Conservation (phyloP, 2,888 invertebrate species). For the Chirona hameri region DNA sequence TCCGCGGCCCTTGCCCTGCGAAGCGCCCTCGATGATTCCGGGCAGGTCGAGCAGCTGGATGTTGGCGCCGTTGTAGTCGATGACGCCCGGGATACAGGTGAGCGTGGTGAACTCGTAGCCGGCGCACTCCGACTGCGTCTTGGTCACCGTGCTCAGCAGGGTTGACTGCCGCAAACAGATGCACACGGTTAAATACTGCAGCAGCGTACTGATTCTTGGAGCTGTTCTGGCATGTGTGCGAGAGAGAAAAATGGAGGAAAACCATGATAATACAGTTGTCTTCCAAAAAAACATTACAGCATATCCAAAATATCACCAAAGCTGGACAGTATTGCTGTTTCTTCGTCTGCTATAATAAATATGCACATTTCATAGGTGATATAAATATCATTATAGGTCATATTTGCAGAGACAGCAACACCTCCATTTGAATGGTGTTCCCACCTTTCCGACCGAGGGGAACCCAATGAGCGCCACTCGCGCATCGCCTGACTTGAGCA, state of each 20-base stretch:
- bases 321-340: too few relatives aligned
- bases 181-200: conserved; percentile 24
- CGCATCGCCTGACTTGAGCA: conserved; percentile 98
- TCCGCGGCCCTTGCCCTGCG: conserved; percentile 78
- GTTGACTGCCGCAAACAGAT: conserved; percentile 67
- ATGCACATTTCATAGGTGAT: too few relatives aligned
- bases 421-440: conserved; percentile 34
- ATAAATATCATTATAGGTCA: too few relatives aligned
- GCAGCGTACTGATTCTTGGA: too few relatives aligned
- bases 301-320: too few relatives aligned
- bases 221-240: too few relatives aligned
- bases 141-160: conserved; percentile 86
- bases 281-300: too few relatives aligned
- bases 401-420: too few relatives aligned
- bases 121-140: conserved; percentile 94
- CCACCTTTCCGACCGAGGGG: conserved; percentile 93
- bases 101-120: conserved; percentile 98
- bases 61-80: conserved; percentile 96
- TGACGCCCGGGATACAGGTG: conserved; percentile 98
- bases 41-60: conserved; percentile 97
- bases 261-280: too few relatives aligned
- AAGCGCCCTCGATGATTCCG: conserved; percentile 99
- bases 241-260: too few relatives aligned
- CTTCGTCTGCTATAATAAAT: too few relatives aligned
- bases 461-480: conserved; percentile 96